phyloP scores from a whole-genome alignment of 2,113 vertebrate species.

The Chrysemys picta region DNA sequence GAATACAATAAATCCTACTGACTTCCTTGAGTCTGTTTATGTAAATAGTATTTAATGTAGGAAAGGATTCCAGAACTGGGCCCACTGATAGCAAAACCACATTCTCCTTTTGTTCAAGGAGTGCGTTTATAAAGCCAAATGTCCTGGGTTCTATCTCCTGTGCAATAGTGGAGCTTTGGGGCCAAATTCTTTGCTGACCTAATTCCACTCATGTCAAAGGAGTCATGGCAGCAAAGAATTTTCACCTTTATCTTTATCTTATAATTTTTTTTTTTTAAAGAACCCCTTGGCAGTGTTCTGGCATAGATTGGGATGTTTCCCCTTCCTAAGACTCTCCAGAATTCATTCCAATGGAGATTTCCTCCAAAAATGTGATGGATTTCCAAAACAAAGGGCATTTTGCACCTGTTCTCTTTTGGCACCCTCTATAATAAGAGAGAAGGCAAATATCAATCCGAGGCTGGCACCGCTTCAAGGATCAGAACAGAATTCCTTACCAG shows the following conservation, averaged over 20 bases:
- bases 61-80: neutral
- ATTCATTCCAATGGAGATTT: neutral
- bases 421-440: neutral
- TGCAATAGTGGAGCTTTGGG: neutral
- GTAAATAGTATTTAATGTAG: neutral
- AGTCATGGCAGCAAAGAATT: rapidly evolving
- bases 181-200: slow-evolving; percentile 40
- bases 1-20: neutral
- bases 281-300: neutral
- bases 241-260: neutral
- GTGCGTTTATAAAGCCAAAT: neutral
- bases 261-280: neutral
- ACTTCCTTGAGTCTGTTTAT: neutral
- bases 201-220: neutral
- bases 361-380: neutral
- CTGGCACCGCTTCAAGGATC: neutral
- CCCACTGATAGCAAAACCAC: neutral
- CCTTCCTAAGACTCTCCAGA: neutral
- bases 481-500: slow-evolving; percentile 62
- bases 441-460: neutral
- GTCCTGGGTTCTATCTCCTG: slow-evolving; percentile 25
- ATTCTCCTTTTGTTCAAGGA: neutral
- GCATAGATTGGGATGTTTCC: neutral
- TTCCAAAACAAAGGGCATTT: slow-evolving; percentile 3
- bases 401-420: slow-evolving; percentile 33